Evolutionary conservation across 2,113 vertebrate species (phyloP).

Genomic region (Pygoscelis antarcticus): DNA sequence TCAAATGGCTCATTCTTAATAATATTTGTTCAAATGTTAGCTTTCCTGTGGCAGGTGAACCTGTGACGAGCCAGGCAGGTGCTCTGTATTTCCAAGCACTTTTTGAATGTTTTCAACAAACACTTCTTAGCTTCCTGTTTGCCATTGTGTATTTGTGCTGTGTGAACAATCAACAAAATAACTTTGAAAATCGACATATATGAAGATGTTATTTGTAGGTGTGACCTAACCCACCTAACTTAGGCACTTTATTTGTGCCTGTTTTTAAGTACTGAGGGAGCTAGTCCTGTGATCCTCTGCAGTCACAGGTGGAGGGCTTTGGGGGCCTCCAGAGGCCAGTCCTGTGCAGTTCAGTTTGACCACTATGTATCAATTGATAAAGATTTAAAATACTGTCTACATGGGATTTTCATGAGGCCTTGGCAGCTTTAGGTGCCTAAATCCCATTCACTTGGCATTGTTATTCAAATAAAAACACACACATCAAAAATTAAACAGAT

Average conservation of each 20-base stretch:
- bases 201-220: neutral
- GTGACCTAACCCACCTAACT: neutral
- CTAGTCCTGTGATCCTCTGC: neutral
- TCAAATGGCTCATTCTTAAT: neutral
- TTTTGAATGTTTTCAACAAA: neutral
- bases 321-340: neutral
- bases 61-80: neutral
- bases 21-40: neutral
- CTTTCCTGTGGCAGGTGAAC: neutral
- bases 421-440: neutral
- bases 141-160: neutral
- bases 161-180: neutral
- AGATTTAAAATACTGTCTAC: neutral
- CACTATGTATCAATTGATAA: rapidly evolving
- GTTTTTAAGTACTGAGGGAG: neutral
- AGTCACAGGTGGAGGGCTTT: neutral
- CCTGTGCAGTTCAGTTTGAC: neutral
- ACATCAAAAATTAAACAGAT: neutral
- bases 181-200: neutral
- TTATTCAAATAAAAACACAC: neutral
- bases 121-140: neutral
- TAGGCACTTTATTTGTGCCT: neutral
- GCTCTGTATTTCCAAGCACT: neutral
- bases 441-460: neutral
- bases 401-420: neutral